Conservation (phyloP, 2,888 invertebrate species). For the Phaonia tiefii region DNA sequence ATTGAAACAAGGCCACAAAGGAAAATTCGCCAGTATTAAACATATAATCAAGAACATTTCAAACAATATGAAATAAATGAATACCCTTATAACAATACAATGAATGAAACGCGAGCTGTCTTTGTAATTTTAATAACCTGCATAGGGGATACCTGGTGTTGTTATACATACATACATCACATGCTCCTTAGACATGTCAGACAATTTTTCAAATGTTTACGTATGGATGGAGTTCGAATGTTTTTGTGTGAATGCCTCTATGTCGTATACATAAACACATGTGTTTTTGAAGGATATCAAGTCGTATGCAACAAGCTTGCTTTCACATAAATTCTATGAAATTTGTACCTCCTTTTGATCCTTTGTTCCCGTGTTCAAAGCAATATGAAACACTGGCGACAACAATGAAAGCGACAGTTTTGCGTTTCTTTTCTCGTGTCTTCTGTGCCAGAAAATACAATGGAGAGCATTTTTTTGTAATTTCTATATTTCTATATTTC, state of each 20-base stretch:
- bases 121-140: conserved; percentile 8
- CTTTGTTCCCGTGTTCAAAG: conserved; percentile 11
- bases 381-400: background rate
- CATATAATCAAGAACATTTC: background rate
- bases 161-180: background rate
- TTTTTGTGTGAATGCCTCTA: background rate
- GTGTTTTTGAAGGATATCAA: background rate
- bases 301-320: background rate
- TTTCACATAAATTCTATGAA: background rate
- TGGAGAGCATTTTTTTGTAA: no score
- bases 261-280: no score
- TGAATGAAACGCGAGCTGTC: background rate
- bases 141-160: background rate
- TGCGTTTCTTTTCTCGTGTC: background rate
- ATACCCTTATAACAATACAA: conserved; percentile 2
- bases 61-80: no score
- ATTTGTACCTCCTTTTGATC: background rate
- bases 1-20: background rate
- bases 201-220: no score
- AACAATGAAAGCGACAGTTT: conserved; percentile 28
- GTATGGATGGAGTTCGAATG: no score
- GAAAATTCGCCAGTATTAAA: background rate
- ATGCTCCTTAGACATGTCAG: background rate
- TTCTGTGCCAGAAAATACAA: no score
- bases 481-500: no score